These are phyloP conservation scores for Strix occidentalis DNA, from an alignment of 2,797 vertebrate species.

Conservation along the genomic window DNA sequence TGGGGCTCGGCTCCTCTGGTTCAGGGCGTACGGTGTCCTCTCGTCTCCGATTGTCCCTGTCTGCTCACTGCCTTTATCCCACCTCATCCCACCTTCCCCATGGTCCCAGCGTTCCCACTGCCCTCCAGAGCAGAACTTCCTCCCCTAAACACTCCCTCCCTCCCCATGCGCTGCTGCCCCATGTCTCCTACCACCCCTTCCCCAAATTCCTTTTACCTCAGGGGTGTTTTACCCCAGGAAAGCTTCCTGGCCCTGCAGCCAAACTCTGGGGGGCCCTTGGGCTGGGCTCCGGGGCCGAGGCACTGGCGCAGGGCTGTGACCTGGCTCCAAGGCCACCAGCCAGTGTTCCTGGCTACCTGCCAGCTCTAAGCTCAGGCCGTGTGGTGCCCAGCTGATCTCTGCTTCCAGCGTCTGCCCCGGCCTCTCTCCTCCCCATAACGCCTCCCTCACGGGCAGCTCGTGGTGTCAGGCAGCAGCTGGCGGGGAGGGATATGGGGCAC, in stretches of 20 bases:
- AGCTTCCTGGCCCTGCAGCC: neutral
- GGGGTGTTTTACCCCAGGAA: neutral
- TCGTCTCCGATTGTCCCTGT: neutral
- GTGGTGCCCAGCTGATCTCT: neutral
- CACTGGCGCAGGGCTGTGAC: neutral
- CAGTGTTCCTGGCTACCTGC: neutral
- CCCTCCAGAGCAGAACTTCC: neutral
- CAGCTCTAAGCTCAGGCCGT: neutral
- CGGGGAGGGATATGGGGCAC: neutral
- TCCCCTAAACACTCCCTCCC: neutral
- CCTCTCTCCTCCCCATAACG: neutral
- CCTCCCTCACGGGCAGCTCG: neutral
- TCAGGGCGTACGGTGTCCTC: rapidly evolving
- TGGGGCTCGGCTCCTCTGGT: neutral
- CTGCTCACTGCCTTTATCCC: neutral
- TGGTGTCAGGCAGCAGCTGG: neutral
- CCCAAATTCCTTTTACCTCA: neutral
- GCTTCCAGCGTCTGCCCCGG: neutral
- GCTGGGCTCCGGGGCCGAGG: neutral
- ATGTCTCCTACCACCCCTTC: rapidly evolving
- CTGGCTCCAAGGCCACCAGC: neutral
- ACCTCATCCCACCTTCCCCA: neutral
- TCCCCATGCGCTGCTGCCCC: neutral
- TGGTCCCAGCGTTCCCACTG: neutral
- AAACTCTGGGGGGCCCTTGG: neutral